Evolutionary conservation across 2,113 vertebrate species (phyloP).

Genomic region (Arothron firmamentum): DNA sequence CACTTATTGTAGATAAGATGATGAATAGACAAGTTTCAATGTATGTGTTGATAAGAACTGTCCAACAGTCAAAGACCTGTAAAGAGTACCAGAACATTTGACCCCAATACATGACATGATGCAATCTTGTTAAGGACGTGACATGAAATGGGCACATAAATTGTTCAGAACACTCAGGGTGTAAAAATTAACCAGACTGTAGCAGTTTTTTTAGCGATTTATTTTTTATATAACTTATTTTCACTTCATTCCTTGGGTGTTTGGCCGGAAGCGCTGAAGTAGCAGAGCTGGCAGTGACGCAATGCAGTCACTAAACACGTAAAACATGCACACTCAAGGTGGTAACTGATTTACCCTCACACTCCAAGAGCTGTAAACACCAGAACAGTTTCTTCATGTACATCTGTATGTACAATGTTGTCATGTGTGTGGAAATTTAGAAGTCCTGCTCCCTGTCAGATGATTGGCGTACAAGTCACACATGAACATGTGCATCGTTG

Average conservation of each 20-base stretch:
- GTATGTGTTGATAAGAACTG: too few species aligned
- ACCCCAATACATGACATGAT: too few species aligned
- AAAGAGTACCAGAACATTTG: too few species aligned
- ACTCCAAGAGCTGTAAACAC: not conserved
- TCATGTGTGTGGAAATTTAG: conserved; percentile 14
- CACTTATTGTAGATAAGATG: too few species aligned
- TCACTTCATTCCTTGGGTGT: not conserved
- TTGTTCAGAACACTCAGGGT: not conserved
- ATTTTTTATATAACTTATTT: not conserved
- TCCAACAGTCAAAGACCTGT: too few species aligned
- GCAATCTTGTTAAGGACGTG: too few species aligned
- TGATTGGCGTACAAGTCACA: not conserved
- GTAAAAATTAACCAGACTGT: not conserved
- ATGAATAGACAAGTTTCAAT: too few species aligned
- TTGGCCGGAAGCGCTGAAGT: conserved; percentile 11
- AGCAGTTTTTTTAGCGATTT: too few species aligned
- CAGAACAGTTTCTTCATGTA: conserved; percentile 4
- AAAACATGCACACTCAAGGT: not conserved
- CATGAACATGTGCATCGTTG: not conserved
- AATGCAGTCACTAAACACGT: not conserved
- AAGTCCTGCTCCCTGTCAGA: not conserved
- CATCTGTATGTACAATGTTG: conserved; percentile 10
- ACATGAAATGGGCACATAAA: too few species aligned
- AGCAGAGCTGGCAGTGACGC: not conserved
- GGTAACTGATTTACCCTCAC: conserved; percentile 38